A percentile compares a stretch with the other conserved stretches of the same genome.
phyloP scores from a whole-genome alignment of 2,113 vertebrate species.

The Spilogale gracilis region DNA sequence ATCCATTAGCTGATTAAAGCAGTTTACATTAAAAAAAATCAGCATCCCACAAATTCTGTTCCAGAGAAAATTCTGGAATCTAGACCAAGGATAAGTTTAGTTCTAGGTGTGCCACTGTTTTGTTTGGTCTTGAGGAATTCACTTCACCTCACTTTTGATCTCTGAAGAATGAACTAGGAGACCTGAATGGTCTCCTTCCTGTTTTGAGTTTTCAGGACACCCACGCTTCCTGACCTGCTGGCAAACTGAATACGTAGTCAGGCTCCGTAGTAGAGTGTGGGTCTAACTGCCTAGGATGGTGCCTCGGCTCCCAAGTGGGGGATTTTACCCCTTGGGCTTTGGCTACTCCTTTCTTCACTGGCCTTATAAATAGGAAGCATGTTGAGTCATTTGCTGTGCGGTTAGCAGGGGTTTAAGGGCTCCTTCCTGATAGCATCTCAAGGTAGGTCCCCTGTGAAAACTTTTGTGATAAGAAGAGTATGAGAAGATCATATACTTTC shows the following conservation, averaged over 20 bases:
- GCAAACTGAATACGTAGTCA: not conserved
- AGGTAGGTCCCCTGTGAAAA: not conserved
- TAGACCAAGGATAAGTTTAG: not conserved
- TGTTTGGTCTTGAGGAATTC: not conserved
- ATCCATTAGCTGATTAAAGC: not conserved
- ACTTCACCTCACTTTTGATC: conserved; percentile 5
- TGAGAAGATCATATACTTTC: not conserved
- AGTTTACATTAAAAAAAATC: not conserved
- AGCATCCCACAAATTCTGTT: not conserved
- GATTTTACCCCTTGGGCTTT: not conserved
- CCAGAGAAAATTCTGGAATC: conserved; percentile 58
- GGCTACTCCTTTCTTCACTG: not conserved
- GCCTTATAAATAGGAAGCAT: conserved; percentile 17
- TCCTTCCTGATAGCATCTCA: not conserved
- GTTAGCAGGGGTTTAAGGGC: not conserved
- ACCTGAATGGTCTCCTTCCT: not conserved
- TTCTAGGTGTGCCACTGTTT: not conserved
- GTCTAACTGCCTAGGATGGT: not conserved
- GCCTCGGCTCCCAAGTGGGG: not conserved
- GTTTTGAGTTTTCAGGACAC: conserved; percentile 4
- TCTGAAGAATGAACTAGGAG: not conserved
- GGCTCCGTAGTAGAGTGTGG: not conserved
- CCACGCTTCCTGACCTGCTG: not conserved
- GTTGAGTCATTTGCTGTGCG: not conserved
- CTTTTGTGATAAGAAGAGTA: not conserved